Base-by-base conservation (phyloP, 64 coral and sea anemone genomes). In the Platygyra sinensis region DNA sequence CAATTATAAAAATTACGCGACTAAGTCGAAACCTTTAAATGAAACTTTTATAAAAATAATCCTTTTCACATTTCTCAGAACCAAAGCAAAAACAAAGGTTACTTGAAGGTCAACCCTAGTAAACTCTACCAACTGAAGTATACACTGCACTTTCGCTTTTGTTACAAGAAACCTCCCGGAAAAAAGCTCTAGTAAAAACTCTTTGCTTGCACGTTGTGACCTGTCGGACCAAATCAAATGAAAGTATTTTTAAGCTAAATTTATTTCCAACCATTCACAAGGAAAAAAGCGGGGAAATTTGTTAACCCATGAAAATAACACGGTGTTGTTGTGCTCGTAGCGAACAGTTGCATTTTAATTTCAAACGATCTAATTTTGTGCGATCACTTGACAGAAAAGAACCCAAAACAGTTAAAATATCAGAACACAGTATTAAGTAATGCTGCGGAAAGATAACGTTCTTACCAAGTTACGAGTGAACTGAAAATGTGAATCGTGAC, bases 101-200 rank as follows among this genome's bases (percentile, higher is more conserved):
- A 52, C 8, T 39, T 10, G 8, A 52, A 62, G 79, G 79, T 81
- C 79, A 62, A 8, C 79, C 5, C 4, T 46, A 46, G 42, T 22
- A 57, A 57, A 57, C 10, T 57, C 54, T 83, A 14, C 9, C 60
- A 16, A 36, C 33, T 36, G 33, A 36, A 67, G 81, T 85, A n/a
- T n/a, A 85, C 39, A 72, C 72, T 85, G 71, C 81, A 85, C 71
- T 52, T 85, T 85, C 81, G 15, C 81, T 85, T 85, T 85, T 65
- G 36, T 51, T 38, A 14, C 12, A 46, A 38, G 36, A 49, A 11
- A 28, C 22, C 33, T 2, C 20, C 39, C 36, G 33, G 62, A 71
- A 72, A 42, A 54, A n/a, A 11, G 65, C 22, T 25, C 65, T 11
- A 69, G 4, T 27, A 27, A 69, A 69, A 69, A 24, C 65, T 69